These are phyloP conservation scores for Stramonita haemastoma DNA, from an alignment of 2,888 invertebrate species.

Conservation along the genomic window DNA sequence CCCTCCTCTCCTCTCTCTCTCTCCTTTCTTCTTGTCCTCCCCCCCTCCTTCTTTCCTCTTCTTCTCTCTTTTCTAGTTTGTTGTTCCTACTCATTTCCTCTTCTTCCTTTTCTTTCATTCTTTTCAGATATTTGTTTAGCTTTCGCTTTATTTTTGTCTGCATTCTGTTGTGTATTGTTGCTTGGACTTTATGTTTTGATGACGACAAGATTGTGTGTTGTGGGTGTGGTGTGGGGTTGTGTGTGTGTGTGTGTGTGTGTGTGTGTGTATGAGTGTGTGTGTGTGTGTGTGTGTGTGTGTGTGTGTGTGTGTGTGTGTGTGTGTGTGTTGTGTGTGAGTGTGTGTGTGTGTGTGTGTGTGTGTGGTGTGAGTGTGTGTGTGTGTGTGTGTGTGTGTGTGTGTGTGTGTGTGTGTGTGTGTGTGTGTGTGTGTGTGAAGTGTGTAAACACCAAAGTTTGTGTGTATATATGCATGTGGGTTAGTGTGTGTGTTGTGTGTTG, in stretches of 20 bases:
- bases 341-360: not conserved
- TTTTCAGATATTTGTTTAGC: no score
- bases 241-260: constrained; percentile 18
- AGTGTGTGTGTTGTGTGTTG: no score
- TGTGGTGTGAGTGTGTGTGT: not conserved
- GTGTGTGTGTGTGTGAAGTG: not conserved
- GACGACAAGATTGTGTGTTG: not conserved
- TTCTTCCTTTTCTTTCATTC: not conserved
- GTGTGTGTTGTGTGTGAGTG: no score
- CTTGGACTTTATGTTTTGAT: not conserved
- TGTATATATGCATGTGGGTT: no score
- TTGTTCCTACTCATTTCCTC: no score
- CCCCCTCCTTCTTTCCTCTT: not conserved
- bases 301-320: no score
- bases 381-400: not conserved
- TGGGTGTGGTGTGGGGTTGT: not conserved
- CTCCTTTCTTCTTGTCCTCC: not conserved
- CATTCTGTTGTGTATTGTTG: no score
- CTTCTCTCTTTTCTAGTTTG: not conserved
- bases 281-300: not conserved
- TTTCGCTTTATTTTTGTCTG: no score
- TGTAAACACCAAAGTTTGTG: no score
- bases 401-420: not conserved
- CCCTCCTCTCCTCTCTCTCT: not conserved
- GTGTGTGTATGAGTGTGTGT: constrained; percentile 6